phyloP scores from a whole-genome alignment of 2,797 vertebrate genomes.

The Euthynnus affinis region DNA sequence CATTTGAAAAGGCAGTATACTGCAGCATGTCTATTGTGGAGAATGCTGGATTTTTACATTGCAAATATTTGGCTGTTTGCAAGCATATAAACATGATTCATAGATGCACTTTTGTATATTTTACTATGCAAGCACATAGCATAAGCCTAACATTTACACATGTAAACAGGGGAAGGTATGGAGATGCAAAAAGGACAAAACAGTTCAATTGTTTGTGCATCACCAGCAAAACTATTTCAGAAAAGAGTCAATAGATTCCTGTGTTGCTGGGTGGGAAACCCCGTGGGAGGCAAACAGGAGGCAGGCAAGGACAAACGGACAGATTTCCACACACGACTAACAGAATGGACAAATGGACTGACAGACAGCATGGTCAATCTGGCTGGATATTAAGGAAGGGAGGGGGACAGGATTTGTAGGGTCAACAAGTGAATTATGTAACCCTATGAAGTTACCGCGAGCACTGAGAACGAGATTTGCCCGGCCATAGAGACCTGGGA shows the following conservation, averaged over 20 bases:
- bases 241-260: conserved; percentile 57
- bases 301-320: conserved; percentile 73
- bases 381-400: conserved; percentile 42
- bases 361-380: conserved; percentile 63
- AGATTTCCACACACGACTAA: conserved; percentile 61
- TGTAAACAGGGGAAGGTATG: conserved; percentile 62
- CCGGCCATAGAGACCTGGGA: conserved; percentile 87
- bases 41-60: conserved; percentile 76
- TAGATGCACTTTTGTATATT: conserved; percentile 57
- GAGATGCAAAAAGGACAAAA: conserved; percentile 57
- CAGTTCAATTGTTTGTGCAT: conserved; percentile 54
- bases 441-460: conserved; percentile 87
- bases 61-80: conserved; percentile 72
- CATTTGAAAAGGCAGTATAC: conserved; percentile 75
- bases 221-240: conserved; percentile 59
- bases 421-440: conserved; percentile 72
- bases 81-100: conserved; percentile 59
- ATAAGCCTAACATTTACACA: conserved; percentile 63
- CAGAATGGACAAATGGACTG: conserved; percentile 56
- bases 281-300: conserved; percentile 61
- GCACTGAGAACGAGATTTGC: conserved; percentile 87
- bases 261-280: conserved; percentile 63
- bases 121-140: conserved; percentile 64
- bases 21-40: conserved; percentile 63
- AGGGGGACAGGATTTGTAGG: conserved; percentile 52